These are phyloP conservation scores for Tachina fera DNA, from an alignment of 2,888 invertebrate species.

Conservation along the genomic window DNA sequence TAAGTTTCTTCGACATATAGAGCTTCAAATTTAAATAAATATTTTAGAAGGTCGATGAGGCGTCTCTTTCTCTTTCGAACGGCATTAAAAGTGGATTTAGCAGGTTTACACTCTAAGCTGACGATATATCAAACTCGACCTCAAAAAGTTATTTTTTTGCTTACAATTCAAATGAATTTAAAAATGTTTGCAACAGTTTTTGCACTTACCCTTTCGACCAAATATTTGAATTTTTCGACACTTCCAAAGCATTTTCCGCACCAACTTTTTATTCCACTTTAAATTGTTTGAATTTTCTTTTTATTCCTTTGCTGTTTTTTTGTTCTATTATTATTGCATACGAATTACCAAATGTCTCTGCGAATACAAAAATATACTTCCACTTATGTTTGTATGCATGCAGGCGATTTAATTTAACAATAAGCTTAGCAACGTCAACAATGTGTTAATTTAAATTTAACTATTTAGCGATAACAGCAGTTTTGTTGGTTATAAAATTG, in stretches of 20 bases:
- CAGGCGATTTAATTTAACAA: constrained; percentile 20
- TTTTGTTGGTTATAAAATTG: neutral
- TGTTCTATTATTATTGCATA: neutral
- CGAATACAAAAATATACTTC: neutral
- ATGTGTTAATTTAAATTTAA: constrained; percentile 36
- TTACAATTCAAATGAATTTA: neutral
- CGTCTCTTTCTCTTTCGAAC: no score
- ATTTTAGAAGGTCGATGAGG: no score
- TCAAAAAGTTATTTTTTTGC: neutral
- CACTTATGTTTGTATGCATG: neutral
- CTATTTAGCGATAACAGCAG: constrained; percentile 10
- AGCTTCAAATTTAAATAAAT: no score
- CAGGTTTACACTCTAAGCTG: no score
- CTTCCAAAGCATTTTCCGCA: constrained; percentile 64
- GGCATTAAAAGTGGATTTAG: no score
- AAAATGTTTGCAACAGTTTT: neutral
- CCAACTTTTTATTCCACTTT: constrained; percentile 4
- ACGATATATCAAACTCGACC: no score
- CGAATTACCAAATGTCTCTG: neutral
- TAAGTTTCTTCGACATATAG: no score
- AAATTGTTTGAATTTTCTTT: constrained; percentile 3
- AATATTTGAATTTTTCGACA: constrained; percentile 64
- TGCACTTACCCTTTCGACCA: constrained; percentile 66
- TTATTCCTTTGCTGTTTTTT: neutral
- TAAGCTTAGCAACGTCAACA: constrained; percentile 5